These are phyloP conservation scores for Passerculus sandwichensis DNA, from an alignment of 2,797 vertebrate genomes.

Conservation along the genomic window DNA sequence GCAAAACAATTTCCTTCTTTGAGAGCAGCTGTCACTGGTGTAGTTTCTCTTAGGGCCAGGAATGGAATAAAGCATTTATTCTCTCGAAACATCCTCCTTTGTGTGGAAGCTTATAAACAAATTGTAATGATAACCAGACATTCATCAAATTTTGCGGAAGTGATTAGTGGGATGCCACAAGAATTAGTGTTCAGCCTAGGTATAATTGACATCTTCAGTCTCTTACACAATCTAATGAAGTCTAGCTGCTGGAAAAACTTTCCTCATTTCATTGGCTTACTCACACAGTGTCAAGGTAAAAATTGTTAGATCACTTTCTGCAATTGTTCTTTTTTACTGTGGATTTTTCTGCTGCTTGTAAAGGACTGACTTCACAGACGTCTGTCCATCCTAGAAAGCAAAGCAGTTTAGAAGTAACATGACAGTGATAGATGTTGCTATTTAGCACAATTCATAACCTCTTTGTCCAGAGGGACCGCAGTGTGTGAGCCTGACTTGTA, in stretches of 20 bases:
- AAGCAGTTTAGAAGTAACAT: neutral
- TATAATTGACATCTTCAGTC: slow-evolving; percentile 21
- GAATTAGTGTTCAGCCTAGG: slow-evolving; percentile 11
- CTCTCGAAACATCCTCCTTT: neutral
- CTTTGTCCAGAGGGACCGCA: neutral
- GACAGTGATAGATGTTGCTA: neutral
- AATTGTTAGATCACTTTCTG: neutral
- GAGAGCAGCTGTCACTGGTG: slow-evolving; percentile 34
- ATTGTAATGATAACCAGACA: slow-evolving; percentile 23
- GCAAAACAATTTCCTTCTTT: slow-evolving; percentile 51
- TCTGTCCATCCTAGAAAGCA: neutral
- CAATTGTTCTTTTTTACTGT: neutral
- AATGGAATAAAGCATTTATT: slow-evolving; percentile 45
- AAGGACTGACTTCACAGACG: neutral
- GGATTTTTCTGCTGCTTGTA: neutral
- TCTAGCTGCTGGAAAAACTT: neutral
- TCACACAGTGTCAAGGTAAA: neutral
- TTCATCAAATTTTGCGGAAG: neutral
- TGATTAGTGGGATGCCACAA: slow-evolving; percentile 49
- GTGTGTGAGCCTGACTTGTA: neutral
- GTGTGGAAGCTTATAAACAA: slow-evolving; percentile 42
- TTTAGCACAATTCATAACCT: neutral
- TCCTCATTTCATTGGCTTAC: neutral
- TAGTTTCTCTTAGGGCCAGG: slow-evolving; percentile 13
- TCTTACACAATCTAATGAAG: slow-evolving; percentile 35